phyloP scores from a whole-genome alignment of 2,888 invertebrate genomes.

The Keiferia lycopersicella region DNA sequence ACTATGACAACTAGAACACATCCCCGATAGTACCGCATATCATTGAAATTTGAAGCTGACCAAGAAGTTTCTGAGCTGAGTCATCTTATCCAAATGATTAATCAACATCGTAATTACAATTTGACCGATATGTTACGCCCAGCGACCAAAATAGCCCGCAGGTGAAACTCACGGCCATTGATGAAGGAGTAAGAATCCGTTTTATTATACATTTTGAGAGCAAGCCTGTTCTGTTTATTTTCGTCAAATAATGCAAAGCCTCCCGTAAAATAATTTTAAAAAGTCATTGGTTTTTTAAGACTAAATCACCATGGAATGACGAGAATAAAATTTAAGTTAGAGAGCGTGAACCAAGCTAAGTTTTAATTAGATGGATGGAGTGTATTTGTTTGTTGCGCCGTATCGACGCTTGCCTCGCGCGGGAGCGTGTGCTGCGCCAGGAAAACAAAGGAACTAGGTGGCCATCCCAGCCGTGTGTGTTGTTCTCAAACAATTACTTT shows the following conservation, averaged over 20 bases:
- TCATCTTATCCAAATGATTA: background rate
- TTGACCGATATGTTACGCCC: slow-evolving; percentile 64
- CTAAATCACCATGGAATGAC: no score
- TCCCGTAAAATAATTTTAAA: no score
- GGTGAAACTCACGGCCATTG: slow-evolving; percentile 60
- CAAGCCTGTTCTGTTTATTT: background rate
- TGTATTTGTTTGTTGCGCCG: slow-evolving; percentile 24
- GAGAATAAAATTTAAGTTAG: no score
- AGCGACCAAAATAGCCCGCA: slow-evolving; percentile 74
- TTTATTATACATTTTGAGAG: slow-evolving; percentile 2
- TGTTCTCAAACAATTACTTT: slow-evolving; percentile 16
- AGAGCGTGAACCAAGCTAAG: background rate
- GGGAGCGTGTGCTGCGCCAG: slow-evolving; percentile 19
- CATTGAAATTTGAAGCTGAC: no score
- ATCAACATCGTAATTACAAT: slow-evolving; percentile 12
- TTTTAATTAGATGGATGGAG: slow-evolving; percentile 38
- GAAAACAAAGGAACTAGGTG: slow-evolving; percentile 29
- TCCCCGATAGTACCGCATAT: no score
- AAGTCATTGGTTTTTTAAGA: no score
- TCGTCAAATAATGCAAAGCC: no score
- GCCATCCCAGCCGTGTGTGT: background rate
- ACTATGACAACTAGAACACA: no score
- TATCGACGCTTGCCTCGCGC: slow-evolving; percentile 17
- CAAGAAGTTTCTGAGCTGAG: no score
- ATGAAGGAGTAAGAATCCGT: slow-evolving; percentile 53